phyloP scores from a whole-genome alignment of 2,888 invertebrate species.

The Arge pagana region DNA sequence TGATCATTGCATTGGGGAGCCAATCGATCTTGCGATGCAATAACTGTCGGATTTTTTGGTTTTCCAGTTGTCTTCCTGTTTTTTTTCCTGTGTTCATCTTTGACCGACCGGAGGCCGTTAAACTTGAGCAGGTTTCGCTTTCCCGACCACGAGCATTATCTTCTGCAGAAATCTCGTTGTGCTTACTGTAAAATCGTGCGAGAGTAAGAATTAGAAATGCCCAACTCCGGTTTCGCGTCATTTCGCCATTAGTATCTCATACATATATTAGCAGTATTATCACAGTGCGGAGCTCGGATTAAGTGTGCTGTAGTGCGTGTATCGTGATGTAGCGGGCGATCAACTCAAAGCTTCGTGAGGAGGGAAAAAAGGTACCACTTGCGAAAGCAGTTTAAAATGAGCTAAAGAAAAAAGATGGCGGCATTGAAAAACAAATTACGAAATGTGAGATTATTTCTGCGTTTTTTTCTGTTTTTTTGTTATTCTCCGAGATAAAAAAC shows the following conservation, averaged over 20 bases:
- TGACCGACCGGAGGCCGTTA: slow-evolving; percentile 49
- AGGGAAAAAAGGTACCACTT: no score
- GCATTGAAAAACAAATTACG: background rate
- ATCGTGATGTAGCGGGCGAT: slow-evolving; percentile 7
- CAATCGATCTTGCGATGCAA: no score
- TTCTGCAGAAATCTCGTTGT: slow-evolving; percentile 71
- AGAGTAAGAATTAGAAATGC: no score
- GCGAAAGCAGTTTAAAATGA: no score
- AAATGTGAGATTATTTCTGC: no score
- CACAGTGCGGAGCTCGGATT: no score
- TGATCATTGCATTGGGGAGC: slow-evolving; percentile 40
- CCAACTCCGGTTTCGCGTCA: background rate
- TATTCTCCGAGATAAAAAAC: no score
- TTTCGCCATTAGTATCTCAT: background rate
- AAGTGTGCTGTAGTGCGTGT: slow-evolving; percentile 20
- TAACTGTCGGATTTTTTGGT: slow-evolving; percentile 12
- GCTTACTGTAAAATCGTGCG: slow-evolving; percentile 61
- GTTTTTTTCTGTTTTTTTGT: no score
- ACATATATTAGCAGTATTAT: no score
- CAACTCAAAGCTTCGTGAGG: no score
- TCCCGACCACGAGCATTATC: slow-evolving; percentile 74
- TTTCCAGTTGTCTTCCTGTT: slow-evolving; percentile 9
- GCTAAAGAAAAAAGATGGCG: background rate
- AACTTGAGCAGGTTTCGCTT: slow-evolving; percentile 72
- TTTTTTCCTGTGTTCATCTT: background rate